A percentile compares a stretch with the other conserved stretches of the same genome.
Evolutionary conservation across 23 tunicate species (phyloP).

Genomic region (Styela clava): DNA sequence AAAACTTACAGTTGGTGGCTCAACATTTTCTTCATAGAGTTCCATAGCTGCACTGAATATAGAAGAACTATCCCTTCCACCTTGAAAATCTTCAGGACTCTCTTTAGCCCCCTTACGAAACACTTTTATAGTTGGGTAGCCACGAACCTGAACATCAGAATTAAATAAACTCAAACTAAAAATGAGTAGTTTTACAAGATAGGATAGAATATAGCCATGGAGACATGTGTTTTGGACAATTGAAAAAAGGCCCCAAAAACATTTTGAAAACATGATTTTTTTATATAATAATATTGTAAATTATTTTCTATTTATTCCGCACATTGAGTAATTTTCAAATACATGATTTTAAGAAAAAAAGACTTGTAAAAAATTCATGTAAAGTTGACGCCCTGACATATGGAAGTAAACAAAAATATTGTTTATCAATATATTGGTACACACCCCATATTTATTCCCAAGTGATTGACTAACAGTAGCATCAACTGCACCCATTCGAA

Average conservation of each 20-base stretch:
- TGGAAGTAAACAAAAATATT: too few relatives aligned
- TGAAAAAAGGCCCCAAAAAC: too few relatives aligned
- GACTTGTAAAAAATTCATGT: too few relatives aligned
- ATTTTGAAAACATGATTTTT: background rate
- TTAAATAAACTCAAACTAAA: background rate
- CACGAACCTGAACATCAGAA: too few relatives aligned
- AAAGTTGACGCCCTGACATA: too few relatives aligned
- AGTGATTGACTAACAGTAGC: conserved; percentile 79
- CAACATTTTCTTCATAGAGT: conserved; percentile 81
- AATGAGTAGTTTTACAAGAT: background rate
- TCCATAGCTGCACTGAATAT: conserved; percentile 86
- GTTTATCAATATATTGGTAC: too few relatives aligned
- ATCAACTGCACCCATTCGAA: conserved; percentile 92
- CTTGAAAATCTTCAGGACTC: conserved; percentile 86
- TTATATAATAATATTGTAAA: too few relatives aligned
- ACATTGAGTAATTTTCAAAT: too few relatives aligned
- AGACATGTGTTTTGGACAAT: background rate
- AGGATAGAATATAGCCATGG: background rate
- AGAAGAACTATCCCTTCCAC: conserved; percentile 64
- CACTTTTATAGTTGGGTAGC: conserved; percentile 97
- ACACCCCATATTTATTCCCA: conserved; percentile 82
- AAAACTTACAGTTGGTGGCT: conserved; percentile 95
- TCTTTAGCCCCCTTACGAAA: conserved; percentile 73
- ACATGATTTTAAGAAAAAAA: too few relatives aligned
- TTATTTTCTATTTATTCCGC: too few relatives aligned